Percentiles rank a stretch among this genome's conserved stretches.
These are phyloP conservation scores for Hydropsyche betteni DNA, from an alignment of 2,888 invertebrate species.

Conservation along the genomic window DNA sequence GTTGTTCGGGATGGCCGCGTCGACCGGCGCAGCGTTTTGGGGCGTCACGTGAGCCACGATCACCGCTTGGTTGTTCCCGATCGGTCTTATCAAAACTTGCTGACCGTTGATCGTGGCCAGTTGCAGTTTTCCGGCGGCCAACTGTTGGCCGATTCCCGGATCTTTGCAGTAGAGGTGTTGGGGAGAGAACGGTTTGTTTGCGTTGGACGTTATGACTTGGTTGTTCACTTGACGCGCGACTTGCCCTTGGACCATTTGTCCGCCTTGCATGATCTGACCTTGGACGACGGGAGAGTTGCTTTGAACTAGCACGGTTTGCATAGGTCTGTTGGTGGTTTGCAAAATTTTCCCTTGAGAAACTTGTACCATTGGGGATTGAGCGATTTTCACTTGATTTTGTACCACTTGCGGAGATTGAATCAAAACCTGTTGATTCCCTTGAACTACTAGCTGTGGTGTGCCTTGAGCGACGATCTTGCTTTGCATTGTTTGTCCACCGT, in stretches of 20 bases:
- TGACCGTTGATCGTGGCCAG: conserved; percentile 86
- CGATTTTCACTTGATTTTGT: conserved; percentile 53
- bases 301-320: conserved; percentile 55
- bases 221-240: conserved; percentile 56
- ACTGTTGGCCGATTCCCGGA: conserved; percentile 79
- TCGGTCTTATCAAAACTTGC: conserved; percentile 82
- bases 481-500: conserved; percentile 55
- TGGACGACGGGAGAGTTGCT: conserved; percentile 53
- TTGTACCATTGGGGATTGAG: conserved; percentile 51
- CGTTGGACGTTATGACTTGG: conserved; percentile 54
- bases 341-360: conserved; percentile 52
- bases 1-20: conserved; percentile 55
- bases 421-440: conserved; percentile 59
- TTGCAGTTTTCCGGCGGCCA: conserved; percentile 84
- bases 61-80: conserved; percentile 81
- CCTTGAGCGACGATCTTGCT: conserved; percentile 52
- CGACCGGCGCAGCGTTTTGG: conserved; percentile 56
- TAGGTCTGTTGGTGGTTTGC: conserved; percentile 52
- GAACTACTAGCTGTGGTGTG: conserved; percentile 56
- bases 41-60: conserved; percentile 77
- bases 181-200: conserved; percentile 55
- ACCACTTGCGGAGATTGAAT: conserved; percentile 57
- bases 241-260: conserved; percentile 54
- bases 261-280: conserved; percentile 56
- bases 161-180: conserved; percentile 83